phyloP scores from a whole-genome alignment of 2,113 vertebrate species.

The Carassius carassius region DNA sequence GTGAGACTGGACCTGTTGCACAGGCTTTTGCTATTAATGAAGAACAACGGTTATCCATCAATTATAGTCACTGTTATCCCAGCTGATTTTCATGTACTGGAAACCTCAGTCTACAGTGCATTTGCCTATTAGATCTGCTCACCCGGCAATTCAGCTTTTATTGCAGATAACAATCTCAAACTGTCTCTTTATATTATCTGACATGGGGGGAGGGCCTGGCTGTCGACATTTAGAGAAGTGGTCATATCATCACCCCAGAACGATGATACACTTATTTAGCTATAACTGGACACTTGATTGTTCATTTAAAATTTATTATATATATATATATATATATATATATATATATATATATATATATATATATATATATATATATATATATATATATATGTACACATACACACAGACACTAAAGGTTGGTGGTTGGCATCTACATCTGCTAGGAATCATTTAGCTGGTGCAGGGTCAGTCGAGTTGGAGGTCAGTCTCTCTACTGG shows the following conservation, averaged over 20 bases:
- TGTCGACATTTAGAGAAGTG: constrained; percentile 23
- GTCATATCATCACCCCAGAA: constrained; percentile 1
- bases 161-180: constrained; percentile 46
- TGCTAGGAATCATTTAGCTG: constrained; percentile 35
- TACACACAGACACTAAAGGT: background rate
- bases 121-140: constrained; percentile 52
- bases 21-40: constrained; percentile 45
- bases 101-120: constrained; percentile 20
- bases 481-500: constrained; percentile 40
- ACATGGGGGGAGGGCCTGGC: background rate
- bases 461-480: constrained; percentile 29
- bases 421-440: constrained; percentile 31
- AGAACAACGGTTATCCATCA: constrained; percentile 43
- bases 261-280: constrained; percentile 21
- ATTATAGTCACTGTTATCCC: constrained; percentile 19
- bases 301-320: too few species aligned
- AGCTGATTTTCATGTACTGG: constrained; percentile 41
- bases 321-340: too few species aligned
- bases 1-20: constrained; percentile 53
- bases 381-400: background rate
- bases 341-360: too few species aligned
- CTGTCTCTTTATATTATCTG: constrained; percentile 31
- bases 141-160: constrained; percentile 37
- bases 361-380: too few species aligned
- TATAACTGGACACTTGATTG: constrained; percentile 21